Conservation (phyloP, 2,113 vertebrate species). For the Vidua macroura region DNA sequence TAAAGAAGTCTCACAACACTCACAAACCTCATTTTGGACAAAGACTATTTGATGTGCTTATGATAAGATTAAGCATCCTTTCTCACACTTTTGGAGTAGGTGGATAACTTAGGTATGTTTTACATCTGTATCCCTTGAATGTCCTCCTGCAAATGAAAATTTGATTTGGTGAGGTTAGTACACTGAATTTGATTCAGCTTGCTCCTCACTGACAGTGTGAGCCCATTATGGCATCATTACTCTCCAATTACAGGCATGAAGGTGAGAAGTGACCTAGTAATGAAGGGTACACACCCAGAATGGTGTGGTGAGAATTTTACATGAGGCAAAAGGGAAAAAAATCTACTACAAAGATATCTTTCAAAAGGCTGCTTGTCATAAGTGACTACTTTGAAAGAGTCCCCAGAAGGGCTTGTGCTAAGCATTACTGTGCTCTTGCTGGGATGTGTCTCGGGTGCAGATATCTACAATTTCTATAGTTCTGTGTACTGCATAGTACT, state of each 20-base stretch:
- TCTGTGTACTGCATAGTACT: neutral
- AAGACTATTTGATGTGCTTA: neutral
- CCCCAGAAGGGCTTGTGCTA: neutral
- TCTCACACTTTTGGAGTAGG: neutral
- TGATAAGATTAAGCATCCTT: neutral
- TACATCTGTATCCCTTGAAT: neutral
- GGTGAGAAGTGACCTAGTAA: constrained; percentile 6
- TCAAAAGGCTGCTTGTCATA: neutral
- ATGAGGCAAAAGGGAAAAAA: neutral
- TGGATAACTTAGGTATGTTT: neutral
- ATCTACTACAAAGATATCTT: neutral
- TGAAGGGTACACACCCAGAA: neutral
- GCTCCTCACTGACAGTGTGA: neutral
- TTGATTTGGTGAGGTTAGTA: constrained; percentile 24
- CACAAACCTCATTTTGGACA: neutral
- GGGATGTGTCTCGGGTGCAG: neutral
- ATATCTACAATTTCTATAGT: neutral
- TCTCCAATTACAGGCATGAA: constrained; percentile 1
- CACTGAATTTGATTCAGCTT: constrained; percentile 1
- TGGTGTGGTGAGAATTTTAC: neutral
- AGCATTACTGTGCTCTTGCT: neutral
- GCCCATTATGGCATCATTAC: neutral
- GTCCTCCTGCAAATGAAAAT: constrained; percentile 9
- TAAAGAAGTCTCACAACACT: neutral
- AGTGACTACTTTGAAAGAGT: neutral